Conservation (phyloP, 2,888 invertebrate species). For the Eupeodes luniger region DNA sequence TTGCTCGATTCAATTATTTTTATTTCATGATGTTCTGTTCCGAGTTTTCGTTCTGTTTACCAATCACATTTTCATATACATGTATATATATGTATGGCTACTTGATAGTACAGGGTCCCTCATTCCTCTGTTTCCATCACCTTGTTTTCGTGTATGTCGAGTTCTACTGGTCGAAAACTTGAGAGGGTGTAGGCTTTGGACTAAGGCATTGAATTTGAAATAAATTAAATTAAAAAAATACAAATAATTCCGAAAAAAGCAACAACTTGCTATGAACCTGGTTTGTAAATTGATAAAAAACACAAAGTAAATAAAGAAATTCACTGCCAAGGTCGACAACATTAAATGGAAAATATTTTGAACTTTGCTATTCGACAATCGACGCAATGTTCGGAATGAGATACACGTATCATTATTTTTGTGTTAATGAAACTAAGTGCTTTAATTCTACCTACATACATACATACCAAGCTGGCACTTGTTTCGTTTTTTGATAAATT, state of each 20-base stretch:
- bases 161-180: conserved; percentile 22
- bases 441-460: background rate
- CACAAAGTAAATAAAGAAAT: conserved; percentile 37
- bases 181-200: conserved; percentile 12
- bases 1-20: conserved; percentile 7
- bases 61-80: conserved; percentile 29
- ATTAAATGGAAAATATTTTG: conserved; percentile 55
- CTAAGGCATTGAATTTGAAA: conserved; percentile 34
- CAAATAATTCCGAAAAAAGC: background rate
- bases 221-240: conserved; percentile 20
- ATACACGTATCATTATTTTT: conserved; percentile 34
- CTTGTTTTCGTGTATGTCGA: background rate
- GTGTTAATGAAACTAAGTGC: conserved; percentile 63
- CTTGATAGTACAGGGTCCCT: conserved; percentile 18
- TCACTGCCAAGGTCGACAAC: conserved; percentile 72
- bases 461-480: conserved; percentile 37
- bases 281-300: background rate
- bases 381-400: conserved; percentile 23
- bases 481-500: conserved; percentile 38
- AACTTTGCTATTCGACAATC: conserved; percentile 36
- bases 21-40: conserved; percentile 28
- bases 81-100: background rate
- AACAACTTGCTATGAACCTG: background rate
- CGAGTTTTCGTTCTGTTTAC: conserved; percentile 30
- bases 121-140: background rate